phyloP scores from a whole-genome alignment of 2,888 invertebrate genomes.

The Cryptocephalus moraei region DNA sequence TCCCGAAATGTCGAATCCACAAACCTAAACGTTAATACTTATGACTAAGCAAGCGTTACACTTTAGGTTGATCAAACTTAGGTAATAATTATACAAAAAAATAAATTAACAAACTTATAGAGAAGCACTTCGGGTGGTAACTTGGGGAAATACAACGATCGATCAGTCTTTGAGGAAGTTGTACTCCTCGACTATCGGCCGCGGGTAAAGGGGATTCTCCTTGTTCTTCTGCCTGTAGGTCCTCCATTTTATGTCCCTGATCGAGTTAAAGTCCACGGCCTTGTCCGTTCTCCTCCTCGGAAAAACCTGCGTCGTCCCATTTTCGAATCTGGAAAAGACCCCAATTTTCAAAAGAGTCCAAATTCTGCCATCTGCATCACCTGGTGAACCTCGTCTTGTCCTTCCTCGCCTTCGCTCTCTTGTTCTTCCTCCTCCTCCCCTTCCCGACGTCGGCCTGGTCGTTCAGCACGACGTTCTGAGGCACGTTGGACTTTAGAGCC shows the following conservation, averaged over 20 bases:
- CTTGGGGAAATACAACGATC: not conserved
- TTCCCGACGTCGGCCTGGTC: conserved; percentile 13
- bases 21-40: no score
- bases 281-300: conserved; percentile 36
- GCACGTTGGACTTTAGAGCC: conserved; percentile 11
- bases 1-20: no score
- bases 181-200: conserved; percentile 46
- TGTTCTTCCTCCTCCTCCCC: conserved; percentile 2
- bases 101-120: no score
- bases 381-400: conserved; percentile 37
- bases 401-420: conserved; percentile 10
- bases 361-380: not conserved
- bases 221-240: conserved; percentile 44
- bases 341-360: no score
- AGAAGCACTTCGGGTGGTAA: no score
- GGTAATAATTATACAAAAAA: no score
- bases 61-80: no score
- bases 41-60: no score
- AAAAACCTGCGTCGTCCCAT: conserved; percentile 12
- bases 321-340: not conserved
- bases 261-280: conserved; percentile 7
- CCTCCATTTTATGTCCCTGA: conserved; percentile 41
- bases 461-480: conserved; percentile 12
- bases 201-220: conserved; percentile 47
- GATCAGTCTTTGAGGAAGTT: conserved; percentile 2